phyloP scores from a whole-genome alignment of 1,140 invertebrate species.

The Chrysomallon squamiferum region DNA sequence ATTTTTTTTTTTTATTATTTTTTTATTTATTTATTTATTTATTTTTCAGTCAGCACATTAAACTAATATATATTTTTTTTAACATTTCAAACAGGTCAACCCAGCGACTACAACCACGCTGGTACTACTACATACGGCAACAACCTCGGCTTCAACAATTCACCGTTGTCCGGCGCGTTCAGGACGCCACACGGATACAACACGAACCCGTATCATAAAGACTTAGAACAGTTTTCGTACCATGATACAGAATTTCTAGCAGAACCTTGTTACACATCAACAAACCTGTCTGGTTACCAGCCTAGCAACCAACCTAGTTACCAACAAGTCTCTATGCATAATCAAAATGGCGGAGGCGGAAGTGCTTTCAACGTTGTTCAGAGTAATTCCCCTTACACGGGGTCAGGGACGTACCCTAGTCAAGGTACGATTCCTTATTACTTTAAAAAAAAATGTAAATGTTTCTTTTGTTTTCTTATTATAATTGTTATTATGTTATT shows the following conservation, averaged over 20 bases:
- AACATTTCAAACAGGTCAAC: conserved; percentile 42
- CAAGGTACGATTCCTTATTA: conserved; percentile 16
- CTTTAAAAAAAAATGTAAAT: too few relatives aligned
- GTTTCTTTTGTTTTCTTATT: not conserved
- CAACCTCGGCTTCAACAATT: not conserved
- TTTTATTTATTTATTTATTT: too few relatives aligned
- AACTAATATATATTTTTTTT: too few relatives aligned
- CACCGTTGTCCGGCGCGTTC: not conserved
- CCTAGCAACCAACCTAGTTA: conserved; percentile 17
- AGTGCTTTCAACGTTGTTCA: conserved; percentile 58
- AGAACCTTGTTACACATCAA: conserved; percentile 24
- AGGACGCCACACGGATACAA: conserved; percentile 5
- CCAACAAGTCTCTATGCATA: conserved; percentile 20
- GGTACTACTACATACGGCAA: not conserved
- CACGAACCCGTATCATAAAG: conserved; percentile 40
- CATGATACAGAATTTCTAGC: conserved; percentile 20
- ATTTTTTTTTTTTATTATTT: too few relatives aligned
- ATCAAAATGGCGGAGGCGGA: conserved; percentile 18
- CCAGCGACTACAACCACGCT: conserved; percentile 18
- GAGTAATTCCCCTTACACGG: conserved; percentile 13
- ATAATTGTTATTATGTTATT: not conserved
- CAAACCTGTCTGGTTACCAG: conserved; percentile 14
- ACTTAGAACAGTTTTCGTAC: conserved; percentile 43
- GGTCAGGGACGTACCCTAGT: conserved; percentile 14
- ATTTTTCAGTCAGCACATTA: too few relatives aligned